phyloP scores from a whole-genome alignment of 2,888 invertebrate species.

The Oxyscelio sp. region DNA sequence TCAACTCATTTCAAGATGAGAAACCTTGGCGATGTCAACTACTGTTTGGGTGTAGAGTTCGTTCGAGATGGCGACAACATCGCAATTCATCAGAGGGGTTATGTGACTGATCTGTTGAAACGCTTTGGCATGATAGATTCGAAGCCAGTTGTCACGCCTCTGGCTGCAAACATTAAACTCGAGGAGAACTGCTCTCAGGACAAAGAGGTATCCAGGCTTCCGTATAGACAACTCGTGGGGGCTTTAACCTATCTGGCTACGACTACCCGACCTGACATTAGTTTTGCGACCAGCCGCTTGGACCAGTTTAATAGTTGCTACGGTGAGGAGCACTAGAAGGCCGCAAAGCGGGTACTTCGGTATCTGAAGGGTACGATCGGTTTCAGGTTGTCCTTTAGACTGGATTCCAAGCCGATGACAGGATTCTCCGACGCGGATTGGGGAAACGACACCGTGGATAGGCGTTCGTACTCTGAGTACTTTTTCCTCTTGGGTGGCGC shows the following conservation, averaged over 20 bases:
- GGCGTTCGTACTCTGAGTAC: background rate
- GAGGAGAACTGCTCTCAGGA: background rate
- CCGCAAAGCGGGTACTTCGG: too few relatives aligned
- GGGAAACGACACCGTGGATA: background rate
- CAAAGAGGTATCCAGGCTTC: background rate
- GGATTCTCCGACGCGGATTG: conserved; percentile 21
- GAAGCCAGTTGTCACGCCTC: conserved; percentile 14
- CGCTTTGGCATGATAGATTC: conserved; percentile 18
- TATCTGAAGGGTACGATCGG: conserved; percentile 17
- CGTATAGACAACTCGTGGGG: conserved; percentile 14
- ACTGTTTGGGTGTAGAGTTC: conserved; percentile 23
- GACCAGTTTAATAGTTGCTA: conserved; percentile 22
- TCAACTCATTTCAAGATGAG: conserved; percentile 16
- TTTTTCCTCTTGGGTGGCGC: background rate
- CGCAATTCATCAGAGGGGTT: conserved; percentile 12
- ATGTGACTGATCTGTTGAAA: conserved; percentile 10
- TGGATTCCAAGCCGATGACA: background rate
- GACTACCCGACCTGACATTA: conserved; percentile 17
- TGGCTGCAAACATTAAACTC: background rate
- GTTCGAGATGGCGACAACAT: background rate
- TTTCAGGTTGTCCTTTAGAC: conserved; percentile 2
- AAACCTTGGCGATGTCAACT: conserved; percentile 8
- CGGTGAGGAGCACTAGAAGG: background rate
- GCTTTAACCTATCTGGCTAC: conserved; percentile 16
- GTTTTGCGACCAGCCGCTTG: conserved; percentile 6